Evolutionary conservation across 2,113 vertebrate species (phyloP).

Genomic region (Chunga burmeisteri): DNA sequence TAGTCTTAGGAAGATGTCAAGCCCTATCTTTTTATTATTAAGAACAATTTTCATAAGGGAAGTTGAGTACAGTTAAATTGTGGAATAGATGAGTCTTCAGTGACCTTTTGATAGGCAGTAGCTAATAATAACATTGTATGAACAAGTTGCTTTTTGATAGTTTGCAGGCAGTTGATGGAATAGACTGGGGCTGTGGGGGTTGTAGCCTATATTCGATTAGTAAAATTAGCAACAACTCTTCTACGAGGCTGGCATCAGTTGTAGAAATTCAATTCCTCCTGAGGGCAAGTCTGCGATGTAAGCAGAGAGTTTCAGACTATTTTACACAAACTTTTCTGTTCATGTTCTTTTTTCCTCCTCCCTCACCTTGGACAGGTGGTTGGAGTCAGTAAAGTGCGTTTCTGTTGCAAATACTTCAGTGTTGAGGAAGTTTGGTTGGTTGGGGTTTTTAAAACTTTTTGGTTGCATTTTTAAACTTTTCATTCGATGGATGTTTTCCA

Average conservation of each 20-base stretch:
- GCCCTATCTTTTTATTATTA: background rate
- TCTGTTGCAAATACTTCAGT: constrained; percentile 3
- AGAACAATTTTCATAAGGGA: background rate
- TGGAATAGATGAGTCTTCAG: background rate
- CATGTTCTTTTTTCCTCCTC: background rate
- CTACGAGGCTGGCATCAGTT: background rate
- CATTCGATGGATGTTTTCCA: background rate
- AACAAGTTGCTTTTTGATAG: background rate
- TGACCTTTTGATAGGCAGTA: background rate
- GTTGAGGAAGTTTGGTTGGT: background rate
- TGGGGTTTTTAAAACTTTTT: background rate
- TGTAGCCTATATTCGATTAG: background rate
- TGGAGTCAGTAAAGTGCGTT: constrained; percentile 43
- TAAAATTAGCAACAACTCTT: background rate
- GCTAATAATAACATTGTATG: background rate
- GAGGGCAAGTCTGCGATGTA: background rate
- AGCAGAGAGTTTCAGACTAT: background rate
- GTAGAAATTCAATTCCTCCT: background rate
- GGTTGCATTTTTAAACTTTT: background rate
- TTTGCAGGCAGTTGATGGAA: background rate
- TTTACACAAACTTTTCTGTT: background rate
- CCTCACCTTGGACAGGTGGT: background rate
- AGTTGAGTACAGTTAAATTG: background rate
- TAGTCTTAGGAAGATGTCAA: background rate
- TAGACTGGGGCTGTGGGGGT: background rate